Conservation (phyloP, 2,797 vertebrate genomes). For the Eutrigla gurnardus region DNA sequence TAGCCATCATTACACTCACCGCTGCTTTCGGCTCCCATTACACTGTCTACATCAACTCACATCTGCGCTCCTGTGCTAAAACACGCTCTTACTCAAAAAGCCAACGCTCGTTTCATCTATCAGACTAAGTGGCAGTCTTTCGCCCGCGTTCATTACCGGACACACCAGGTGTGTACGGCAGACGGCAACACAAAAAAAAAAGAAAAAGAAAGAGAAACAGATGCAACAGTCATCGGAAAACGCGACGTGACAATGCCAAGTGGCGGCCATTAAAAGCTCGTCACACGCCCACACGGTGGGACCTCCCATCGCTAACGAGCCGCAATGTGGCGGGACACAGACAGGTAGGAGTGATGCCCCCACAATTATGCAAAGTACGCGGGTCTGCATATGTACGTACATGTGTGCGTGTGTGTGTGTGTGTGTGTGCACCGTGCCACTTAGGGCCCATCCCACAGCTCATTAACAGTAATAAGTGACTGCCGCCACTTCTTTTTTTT, state of each 20-base stretch:
- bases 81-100: constrained; percentile 47
- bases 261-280: constrained; percentile 81
- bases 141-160: constrained; percentile 64
- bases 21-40: constrained; percentile 51
- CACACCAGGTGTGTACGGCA: constrained; percentile 73
- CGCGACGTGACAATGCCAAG: constrained; percentile 72
- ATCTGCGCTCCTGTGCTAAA: constrained; percentile 52
- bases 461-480: constrained; percentile 87
- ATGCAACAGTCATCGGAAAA: constrained; percentile 74
- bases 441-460: constrained; percentile 83
- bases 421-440: constrained; percentile 62
- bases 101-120: constrained; percentile 58
- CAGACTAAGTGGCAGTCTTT: constrained; percentile 62
- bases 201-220: constrained; percentile 69
- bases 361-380: constrained; percentile 66
- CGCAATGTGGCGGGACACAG: constrained; percentile 65
- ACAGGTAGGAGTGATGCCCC: constrained; percentile 74
- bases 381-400: constrained; percentile 22
- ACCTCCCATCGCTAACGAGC: constrained; percentile 76
- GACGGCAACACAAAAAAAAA: constrained; percentile 42
- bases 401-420: background rate
- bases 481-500: constrained; percentile 82
- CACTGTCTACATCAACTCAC: constrained; percentile 50
- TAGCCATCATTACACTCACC: constrained; percentile 57
- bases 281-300: constrained; percentile 69